Evolutionary conservation across 2,113 vertebrate species (phyloP).

Genomic region (Columba janthina): DNA sequence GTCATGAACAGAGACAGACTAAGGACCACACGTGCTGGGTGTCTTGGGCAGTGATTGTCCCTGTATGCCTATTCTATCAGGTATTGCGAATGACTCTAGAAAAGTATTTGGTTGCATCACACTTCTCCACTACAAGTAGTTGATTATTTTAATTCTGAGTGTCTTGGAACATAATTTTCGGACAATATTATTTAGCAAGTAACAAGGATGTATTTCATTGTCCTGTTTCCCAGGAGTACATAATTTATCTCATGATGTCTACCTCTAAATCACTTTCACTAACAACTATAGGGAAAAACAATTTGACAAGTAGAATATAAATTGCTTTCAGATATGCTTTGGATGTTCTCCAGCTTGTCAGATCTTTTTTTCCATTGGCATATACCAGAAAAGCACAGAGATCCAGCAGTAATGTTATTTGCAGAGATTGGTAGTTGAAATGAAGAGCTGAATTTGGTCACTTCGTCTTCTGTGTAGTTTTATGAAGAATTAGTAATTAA

Average conservation of each 20-base stretch:
- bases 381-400: neutral
- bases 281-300: neutral
- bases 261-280: neutral
- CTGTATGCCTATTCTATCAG: neutral
- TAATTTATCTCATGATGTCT: neutral
- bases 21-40: neutral
- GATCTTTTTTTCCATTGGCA: neutral
- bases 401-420: neutral
- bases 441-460: neutral
- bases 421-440: neutral
- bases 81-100: neutral
- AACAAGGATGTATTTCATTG: neutral
- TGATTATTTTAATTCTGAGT: neutral
- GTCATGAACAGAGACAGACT: neutral
- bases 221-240: neutral
- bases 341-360: slow-evolving; percentile 13
- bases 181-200: neutral
- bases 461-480: neutral
- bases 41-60: neutral
- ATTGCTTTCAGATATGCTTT: slow-evolving; percentile 13
- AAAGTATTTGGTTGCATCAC: neutral
- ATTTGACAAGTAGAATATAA: neutral
- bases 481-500: neutral
- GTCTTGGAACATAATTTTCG: neutral
- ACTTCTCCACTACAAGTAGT: neutral